Evolutionary conservation across 1,140 invertebrate species (phyloP).

Genomic region (Lordiphosa mommai): DNA sequence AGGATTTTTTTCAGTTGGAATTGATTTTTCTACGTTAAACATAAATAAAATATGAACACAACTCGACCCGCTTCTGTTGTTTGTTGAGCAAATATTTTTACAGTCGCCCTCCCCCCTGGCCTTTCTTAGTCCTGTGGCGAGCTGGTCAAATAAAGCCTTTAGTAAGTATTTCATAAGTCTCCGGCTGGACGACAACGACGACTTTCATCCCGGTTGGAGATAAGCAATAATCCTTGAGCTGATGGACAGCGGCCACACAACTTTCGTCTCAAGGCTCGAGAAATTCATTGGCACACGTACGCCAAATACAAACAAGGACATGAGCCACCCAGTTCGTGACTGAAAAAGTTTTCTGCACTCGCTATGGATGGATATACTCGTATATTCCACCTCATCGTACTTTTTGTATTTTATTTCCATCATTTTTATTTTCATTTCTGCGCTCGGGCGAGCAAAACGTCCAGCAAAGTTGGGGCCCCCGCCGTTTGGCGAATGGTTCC

Average conservation of each 20-base stretch:
- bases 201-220: constrained; percentile 15
- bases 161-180: constrained; percentile 77
- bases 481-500: constrained; percentile 45
- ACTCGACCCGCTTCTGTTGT: constrained; percentile 7
- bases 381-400: constrained; percentile 32
- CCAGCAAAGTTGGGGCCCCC: constrained; percentile 57
- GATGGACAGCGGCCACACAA: constrained; percentile 56
- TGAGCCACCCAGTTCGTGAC: constrained; percentile 65
- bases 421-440: constrained; percentile 62
- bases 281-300: constrained; percentile 74
- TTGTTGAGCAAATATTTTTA: constrained; percentile 64
- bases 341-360: constrained; percentile 62
- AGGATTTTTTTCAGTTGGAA: constrained; percentile 70
- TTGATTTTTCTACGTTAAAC: constrained; percentile 74
- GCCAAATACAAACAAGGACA: constrained; percentile 77
- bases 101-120: constrained; percentile 9
- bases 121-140: constrained; percentile 63
- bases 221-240: constrained; percentile 71
- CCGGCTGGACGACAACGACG: constrained; percentile 9
- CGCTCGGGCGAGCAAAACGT: constrained; percentile 42
- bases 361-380: neutral
- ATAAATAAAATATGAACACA: constrained; percentile 75
- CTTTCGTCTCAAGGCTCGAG: constrained; percentile 34
- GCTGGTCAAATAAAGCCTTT: constrained; percentile 73
- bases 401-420: constrained; percentile 75